phyloP scores from a whole-genome alignment of 2,113 vertebrate species.

The Plecturocebus donacophilus region DNA sequence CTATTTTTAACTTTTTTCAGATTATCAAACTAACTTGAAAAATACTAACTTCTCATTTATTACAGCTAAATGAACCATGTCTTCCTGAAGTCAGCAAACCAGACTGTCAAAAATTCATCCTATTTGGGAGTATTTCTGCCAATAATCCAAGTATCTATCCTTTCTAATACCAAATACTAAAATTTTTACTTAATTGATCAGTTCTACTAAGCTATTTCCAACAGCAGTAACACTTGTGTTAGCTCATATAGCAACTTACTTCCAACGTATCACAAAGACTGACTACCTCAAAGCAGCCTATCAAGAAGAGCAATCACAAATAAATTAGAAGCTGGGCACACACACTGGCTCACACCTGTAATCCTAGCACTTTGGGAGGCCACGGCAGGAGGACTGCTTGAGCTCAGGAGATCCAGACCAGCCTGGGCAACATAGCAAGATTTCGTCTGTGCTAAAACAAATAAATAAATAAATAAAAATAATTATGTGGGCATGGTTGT shows the following conservation, averaged over 20 bases:
- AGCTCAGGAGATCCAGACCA: too few relatives aligned
- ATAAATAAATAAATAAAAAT: too few relatives aligned
- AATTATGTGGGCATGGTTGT: too few relatives aligned
- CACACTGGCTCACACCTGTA: too few relatives aligned
- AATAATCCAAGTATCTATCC: background rate
- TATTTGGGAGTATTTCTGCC: background rate
- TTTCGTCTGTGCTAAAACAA: too few relatives aligned
- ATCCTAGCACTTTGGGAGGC: too few relatives aligned
- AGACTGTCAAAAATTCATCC: background rate
- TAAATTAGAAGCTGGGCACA: too few relatives aligned
- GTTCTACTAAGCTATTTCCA: background rate
- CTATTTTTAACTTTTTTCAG: background rate
- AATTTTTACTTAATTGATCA: background rate
- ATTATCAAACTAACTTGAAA: background rate
- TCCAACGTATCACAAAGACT: background rate
- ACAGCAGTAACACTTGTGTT: background rate
- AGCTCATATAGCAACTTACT: background rate
- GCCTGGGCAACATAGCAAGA: too few relatives aligned
- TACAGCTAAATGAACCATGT: background rate
- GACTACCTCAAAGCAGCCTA: background rate
- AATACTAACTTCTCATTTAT: background rate
- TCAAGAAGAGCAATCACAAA: background rate
- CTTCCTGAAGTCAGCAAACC: background rate
- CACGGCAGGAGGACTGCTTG: too few relatives aligned
- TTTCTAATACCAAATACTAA: background rate